A percentile compares a stretch with the other conserved stretches of the same genome.
Conservation (phyloP, 2,888 invertebrate species). For the Scaptomyza reducta region DNA sequence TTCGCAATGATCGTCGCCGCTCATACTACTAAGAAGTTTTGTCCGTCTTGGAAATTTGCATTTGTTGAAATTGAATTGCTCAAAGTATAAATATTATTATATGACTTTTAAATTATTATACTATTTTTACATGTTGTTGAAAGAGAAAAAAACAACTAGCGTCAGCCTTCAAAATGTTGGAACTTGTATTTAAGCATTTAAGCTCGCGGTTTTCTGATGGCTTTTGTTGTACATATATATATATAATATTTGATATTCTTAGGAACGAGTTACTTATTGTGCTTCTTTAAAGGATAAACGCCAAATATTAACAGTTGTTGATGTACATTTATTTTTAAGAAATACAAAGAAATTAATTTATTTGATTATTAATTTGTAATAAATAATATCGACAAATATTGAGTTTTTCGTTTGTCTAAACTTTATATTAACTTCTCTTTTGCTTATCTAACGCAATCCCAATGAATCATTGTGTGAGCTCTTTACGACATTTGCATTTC, state of each 20-base stretch:
- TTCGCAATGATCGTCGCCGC: conserved; percentile 92
- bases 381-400: conserved; percentile 10
- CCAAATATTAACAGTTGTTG: conserved; percentile 11
- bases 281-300: conserved; percentile 16
- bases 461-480: conserved; percentile 22
- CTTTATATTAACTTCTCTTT: neutral
- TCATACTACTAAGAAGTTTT: conserved; percentile 85
- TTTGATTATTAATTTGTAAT: conserved; percentile 43
- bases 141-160: neutral
- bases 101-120: conserved; percentile 35
- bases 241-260: conserved; percentile 20
- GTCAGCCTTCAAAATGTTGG: conserved; percentile 1
- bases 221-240: conserved; percentile 24
- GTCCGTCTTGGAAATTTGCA: conserved; percentile 34
- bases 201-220: neutral
- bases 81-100: conserved; percentile 19
- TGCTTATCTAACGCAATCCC: conserved; percentile 11
- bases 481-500: conserved; percentile 26
- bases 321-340: conserved; percentile 28
- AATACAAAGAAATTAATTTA: conserved; percentile 47
- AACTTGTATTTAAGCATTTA: conserved; percentile 7
- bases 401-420: neutral
- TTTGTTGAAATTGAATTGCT: conserved; percentile 45
- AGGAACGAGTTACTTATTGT: conserved; percentile 11
- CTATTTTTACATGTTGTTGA: conserved; percentile 18